Evolutionary conservation across 2,888 invertebrate genomes (phyloP).

Genomic region (Leptinotarsa tumamoca): DNA sequence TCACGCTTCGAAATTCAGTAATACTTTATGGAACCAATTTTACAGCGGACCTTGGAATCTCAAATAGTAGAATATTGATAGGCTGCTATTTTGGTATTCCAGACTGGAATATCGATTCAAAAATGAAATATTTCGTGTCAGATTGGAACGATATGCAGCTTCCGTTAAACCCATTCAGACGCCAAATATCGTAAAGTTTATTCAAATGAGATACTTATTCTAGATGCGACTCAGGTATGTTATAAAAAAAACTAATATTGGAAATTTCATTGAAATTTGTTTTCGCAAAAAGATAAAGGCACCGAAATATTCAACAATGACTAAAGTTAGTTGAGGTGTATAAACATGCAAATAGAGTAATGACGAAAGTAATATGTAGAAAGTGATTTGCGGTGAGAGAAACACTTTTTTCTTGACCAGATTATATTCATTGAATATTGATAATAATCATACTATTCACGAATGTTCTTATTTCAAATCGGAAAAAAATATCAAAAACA

Average conservation of each 20-base stretch:
- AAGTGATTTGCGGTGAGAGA: too few relatives aligned
- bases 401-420: too few relatives aligned
- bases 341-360: too few relatives aligned
- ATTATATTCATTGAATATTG: too few relatives aligned
- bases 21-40: not conserved
- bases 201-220: constrained; percentile 47
- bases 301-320: too few relatives aligned
- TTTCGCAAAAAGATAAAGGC: not conserved
- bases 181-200: constrained; percentile 47
- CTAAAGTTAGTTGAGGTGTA: too few relatives aligned
- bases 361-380: too few relatives aligned
- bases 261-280: not conserved
- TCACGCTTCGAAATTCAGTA: too few relatives aligned
- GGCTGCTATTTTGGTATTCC: constrained; percentile 28
- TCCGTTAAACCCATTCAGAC: constrained; percentile 51
- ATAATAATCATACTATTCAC: too few relatives aligned
- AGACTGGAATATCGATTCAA: constrained; percentile 36
- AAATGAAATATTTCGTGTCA: constrained; percentile 48
- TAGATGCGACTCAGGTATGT: not conserved
- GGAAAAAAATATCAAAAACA: too few relatives aligned
- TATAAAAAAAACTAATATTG: too few relatives aligned
- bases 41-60: constrained; percentile 15
- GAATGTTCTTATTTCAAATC: too few relatives aligned
- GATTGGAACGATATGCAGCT: constrained; percentile 56
- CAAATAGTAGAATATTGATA: constrained; percentile 1